Base-by-base conservation (phyloP, 2,797 vertebrate species). In the Smutsia temminckii region DNA sequence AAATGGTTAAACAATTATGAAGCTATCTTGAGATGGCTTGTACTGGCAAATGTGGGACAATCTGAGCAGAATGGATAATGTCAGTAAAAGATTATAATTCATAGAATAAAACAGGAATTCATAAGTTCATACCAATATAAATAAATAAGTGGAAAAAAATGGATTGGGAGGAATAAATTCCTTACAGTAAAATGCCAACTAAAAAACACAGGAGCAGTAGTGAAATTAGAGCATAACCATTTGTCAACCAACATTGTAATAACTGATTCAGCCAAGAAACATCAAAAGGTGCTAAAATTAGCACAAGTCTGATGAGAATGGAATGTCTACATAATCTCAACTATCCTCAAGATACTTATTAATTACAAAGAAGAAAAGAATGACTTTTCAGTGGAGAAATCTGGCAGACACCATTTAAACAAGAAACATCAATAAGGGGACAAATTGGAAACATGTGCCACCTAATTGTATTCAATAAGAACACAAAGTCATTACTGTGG, bases 181-280 rank as follows among this genome's bases (percentile, higher is more conserved):
- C 37, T 77, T 63, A 87, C 21, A 79, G 46, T 80, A 63, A 37
- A 85, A 68, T 72, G 27, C 21, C 77, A 94, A 46, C 1, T 16
- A 86, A 91, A 66, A 91, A 89, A 85, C 55, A 4, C 13, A 57
- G 49, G 85, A 85, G 5, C 18, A 77, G 78, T 71, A 11, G 18
- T 81, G 46, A 66, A 87, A 95, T 78, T 91, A 91, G 51, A 72
- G 90, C 84, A 75, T 69, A 95, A 88, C 16, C 9, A 83, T 61
- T 92, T 95, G 37, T 55, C 57, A 95, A 74, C 32, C 71, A 89
- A 32, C 57, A 74, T 25, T 46, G 11, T 55, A 88, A 81, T 69
- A 59, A 78, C 74, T 94, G 89, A 53, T 89, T 89, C 51, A 74
- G 46, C 32, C 34, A 92, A 51, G 27, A 87, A 92, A 74, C 1